phyloP scores from a whole-genome alignment of 2,797 vertebrate genomes.

The Telmatherina bonti region DNA sequence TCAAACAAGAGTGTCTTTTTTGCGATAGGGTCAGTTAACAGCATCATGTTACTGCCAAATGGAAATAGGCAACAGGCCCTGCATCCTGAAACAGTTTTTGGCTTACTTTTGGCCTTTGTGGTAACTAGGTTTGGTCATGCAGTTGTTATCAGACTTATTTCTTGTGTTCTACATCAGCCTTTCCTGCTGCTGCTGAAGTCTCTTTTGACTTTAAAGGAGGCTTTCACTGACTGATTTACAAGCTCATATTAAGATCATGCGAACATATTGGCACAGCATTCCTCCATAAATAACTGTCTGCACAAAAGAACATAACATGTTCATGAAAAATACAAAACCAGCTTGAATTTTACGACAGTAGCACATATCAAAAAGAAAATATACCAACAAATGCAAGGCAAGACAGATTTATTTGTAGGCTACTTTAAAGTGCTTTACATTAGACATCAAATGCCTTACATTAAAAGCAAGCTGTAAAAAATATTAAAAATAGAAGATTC shows the following conservation, averaged over 20 bases:
- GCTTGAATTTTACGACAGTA: no score
- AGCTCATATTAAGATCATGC: not conserved
- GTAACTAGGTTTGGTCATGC: constrained; percentile 10
- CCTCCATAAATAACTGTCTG: no score
- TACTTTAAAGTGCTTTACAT: no score
- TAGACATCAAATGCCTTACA: no score
- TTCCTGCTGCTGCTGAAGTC: constrained; percentile 2
- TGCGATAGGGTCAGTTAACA: constrained; percentile 38
- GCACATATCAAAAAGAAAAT: no score
- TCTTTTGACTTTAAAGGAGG: not conserved
- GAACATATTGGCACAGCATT: not conserved
- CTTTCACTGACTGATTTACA: not conserved
- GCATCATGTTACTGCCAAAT: constrained; percentile 29
- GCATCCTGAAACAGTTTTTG: constrained; percentile 1
- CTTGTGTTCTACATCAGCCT: constrained; percentile 27
- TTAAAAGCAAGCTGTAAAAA: no score
- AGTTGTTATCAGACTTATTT: constrained; percentile 28
- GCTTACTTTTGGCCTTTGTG: constrained; percentile 33
- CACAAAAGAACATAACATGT: no score
- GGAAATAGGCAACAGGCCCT: constrained; percentile 7
- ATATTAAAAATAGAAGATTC: no score
- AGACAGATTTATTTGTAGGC: no score
- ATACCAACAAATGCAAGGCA: no score
- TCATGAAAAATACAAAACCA: no score
- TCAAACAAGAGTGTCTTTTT: constrained; percentile 23